Percentiles rank a stretch among this genome's conserved stretches.
Conservation (phyloP, 2,888 invertebrate genomes). For the Azorinus chamasolen region DNA sequence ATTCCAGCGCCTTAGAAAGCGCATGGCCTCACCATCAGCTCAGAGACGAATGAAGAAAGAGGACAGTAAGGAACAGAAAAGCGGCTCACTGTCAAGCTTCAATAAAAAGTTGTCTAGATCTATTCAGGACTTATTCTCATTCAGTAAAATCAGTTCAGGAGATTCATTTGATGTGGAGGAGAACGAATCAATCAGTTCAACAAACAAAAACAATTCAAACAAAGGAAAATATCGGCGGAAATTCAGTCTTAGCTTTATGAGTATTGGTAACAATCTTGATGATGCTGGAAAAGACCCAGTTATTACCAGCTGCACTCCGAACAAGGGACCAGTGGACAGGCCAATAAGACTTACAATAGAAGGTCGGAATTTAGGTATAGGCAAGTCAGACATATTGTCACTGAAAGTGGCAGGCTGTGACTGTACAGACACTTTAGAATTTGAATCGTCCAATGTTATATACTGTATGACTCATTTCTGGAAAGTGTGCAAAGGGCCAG, state of each 20-base stretch:
- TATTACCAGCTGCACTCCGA: conserved; percentile 80
- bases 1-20: conserved; percentile 58
- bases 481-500: conserved; percentile 78
- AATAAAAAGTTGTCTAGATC: conserved; percentile 82
- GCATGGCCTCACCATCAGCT: conserved; percentile 60
- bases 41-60: conserved; percentile 48
- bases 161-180: conserved; percentile 65
- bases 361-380: conserved; percentile 82
- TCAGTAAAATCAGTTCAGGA: conserved; percentile 65
- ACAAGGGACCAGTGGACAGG: conserved; percentile 77
- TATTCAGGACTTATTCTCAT: conserved; percentile 80
- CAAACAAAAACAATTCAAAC: conserved; percentile 41
- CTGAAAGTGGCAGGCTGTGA: conserved; percentile 83
- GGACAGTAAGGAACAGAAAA: conserved; percentile 46
- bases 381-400: conserved; percentile 82
- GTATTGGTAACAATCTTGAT: conserved; percentile 73
- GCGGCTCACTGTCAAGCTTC: conserved; percentile 72
- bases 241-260: conserved; percentile 65
- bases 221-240: conserved; percentile 53
- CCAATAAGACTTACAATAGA: conserved; percentile 81
- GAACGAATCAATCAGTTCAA: conserved; percentile 49
- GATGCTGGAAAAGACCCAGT: conserved; percentile 74
- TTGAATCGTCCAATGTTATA: conserved; percentile 78
- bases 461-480: conserved; percentile 81
- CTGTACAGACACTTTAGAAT: conserved; percentile 81